phyloP scores from a whole-genome alignment of 2,113 vertebrate genomes.

The Hypocryptadius cinnamomeus region DNA sequence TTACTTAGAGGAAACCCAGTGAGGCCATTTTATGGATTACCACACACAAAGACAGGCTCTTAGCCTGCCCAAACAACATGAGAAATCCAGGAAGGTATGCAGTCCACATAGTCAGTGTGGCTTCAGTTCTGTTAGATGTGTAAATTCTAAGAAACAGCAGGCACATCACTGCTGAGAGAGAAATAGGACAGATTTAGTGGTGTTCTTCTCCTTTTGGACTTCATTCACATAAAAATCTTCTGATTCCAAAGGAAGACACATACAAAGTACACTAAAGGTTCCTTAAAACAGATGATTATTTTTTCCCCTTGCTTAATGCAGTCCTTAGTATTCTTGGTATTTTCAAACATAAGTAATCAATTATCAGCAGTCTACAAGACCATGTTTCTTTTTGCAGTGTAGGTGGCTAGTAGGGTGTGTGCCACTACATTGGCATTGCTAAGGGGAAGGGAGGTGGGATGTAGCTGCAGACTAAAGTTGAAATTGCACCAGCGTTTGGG shows the following conservation, averaged over 20 bases:
- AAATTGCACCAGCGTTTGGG: neutral
- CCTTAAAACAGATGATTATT: neutral
- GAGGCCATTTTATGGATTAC: slow-evolving; percentile 34
- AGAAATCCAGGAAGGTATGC: slow-evolving; percentile 19
- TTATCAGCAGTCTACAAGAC: neutral
- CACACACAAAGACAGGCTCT: slow-evolving; percentile 2
- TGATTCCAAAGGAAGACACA: neutral
- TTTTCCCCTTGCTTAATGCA: neutral
- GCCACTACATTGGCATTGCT: neutral
- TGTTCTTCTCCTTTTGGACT: neutral
- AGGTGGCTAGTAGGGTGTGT: neutral
- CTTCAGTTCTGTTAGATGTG: neutral
- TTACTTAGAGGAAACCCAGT: slow-evolving; percentile 11
- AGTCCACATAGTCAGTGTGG: neutral
- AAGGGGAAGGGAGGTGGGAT: neutral
- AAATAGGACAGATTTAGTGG: neutral
- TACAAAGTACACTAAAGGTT: neutral
- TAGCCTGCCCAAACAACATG: neutral
- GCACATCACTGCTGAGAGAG: neutral
- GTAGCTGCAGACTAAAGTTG: neutral
- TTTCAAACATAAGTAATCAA: neutral
- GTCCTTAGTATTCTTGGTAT: neutral
- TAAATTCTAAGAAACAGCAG: neutral
- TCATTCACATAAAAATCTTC: neutral
- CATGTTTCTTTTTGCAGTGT: neutral